Evolutionary conservation across 2,797 vertebrate genomes (phyloP), one percentile per base, ranked within the genome.

Genomic region (Chelidonichthys spinosus): DNA sequence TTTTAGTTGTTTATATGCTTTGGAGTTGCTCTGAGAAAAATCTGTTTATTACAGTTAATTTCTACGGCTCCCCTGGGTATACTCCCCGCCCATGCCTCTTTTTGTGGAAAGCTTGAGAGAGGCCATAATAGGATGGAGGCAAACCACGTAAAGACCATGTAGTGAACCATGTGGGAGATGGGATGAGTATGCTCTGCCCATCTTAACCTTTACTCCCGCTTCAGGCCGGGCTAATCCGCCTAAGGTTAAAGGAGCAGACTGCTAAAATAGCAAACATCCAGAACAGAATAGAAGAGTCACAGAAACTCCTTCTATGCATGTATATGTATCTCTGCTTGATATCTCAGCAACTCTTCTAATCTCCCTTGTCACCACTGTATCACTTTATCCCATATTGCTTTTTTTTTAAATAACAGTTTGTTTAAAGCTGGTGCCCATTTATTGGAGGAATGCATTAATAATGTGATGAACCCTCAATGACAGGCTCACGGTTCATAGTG

Each of bases 161-260:
- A 61, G 83, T 60, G 6, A 68, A 80, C 74, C 63, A 63, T 72
- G 62, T 87, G 75, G 69, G 58, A 59, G 49, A 76, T 78, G 49
- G 77, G 79, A 84, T 80, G 81, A 83, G 72, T 69, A 78, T 75
- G 47, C 55, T 76, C 67, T 52, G 47, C 61, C 49, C 56, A 66
- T 84, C 74, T 88, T 87, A 87, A 89, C 77, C 88, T 87, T 77
- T 74, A 18, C 68, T 72, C 65, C 60, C 46, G 46, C 46, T 7
- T 74, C 62, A 75, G 80, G 56, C 11, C 35, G 32, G 50, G 63
- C 39, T 90, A 90, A 90, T 93, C 78, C 74, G 58, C 35, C n/a
- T 17, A 69, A 84, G 67, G 82, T 79, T 68, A 77, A 69, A 81
- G 32, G 49, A 66, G 36, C 54, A 82, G 60, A 42, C 63, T 39